These are phyloP conservation scores for Drosophila greeni DNA, from an alignment of 2,888 invertebrate species.

Conservation along the genomic window DNA sequence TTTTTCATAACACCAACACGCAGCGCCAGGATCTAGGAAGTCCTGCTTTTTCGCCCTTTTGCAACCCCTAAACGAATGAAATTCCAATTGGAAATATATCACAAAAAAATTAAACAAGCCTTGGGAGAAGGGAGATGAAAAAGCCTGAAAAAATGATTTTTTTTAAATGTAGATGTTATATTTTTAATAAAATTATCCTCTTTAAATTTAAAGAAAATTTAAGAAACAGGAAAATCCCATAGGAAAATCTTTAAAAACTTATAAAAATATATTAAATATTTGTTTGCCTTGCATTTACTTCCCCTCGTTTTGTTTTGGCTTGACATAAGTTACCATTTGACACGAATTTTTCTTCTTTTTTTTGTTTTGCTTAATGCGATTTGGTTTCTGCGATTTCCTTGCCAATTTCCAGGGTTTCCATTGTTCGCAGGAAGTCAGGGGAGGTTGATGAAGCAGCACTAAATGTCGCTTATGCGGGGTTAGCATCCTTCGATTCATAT, in stretches of 20 bases:
- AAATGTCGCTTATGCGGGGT: slow-evolving; percentile 18
- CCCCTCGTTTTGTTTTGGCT: not conserved
- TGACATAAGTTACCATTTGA: slow-evolving; percentile 17
- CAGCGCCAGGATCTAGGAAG: slow-evolving; percentile 41
- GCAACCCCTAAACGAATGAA: slow-evolving; percentile 37
- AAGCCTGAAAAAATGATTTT: not conserved
- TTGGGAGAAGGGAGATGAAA: not conserved
- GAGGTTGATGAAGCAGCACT: not conserved
- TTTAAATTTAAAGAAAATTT: not conserved
- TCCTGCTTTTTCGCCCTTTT: slow-evolving; percentile 21
- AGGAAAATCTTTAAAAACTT: not conserved
- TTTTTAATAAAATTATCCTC: not conserved
- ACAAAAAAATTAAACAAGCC: not conserved
- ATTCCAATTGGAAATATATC: slow-evolving; percentile 35
- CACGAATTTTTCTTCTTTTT: slow-evolving; percentile 15
- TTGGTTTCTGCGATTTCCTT: slow-evolving; percentile 11
- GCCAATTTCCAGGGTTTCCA: not conserved
- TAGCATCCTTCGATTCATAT: slow-evolving; percentile 25
- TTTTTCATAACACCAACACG: slow-evolving; percentile 39
- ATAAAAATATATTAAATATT: not conserved
- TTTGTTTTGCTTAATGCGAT: slow-evolving; percentile 15
- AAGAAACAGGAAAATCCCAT: not conserved
- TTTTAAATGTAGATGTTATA: not conserved
- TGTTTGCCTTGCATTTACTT: not conserved
- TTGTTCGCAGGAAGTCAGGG: slow-evolving; percentile 1